phyloP scores from a whole-genome alignment of 2,113 vertebrate genomes.

The Grus americana region DNA sequence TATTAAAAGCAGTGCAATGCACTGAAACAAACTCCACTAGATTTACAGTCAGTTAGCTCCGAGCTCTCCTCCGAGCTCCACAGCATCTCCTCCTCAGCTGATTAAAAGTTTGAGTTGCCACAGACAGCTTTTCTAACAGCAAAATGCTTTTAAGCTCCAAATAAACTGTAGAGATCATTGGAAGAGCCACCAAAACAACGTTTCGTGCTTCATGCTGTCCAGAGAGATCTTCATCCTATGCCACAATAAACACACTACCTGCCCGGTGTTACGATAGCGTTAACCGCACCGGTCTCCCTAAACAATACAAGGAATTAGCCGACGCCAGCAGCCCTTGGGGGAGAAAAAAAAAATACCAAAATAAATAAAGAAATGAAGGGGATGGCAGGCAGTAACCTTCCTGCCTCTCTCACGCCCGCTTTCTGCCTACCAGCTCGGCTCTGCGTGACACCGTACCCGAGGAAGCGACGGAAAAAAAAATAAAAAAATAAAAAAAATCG shows the following conservation, averaged over 20 bases:
- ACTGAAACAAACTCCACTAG: constrained; percentile 48
- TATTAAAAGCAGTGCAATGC: neutral
- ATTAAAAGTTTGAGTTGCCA: constrained; percentile 69
- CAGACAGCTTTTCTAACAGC: neutral
- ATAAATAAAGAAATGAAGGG: neutral
- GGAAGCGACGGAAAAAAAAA: neutral
- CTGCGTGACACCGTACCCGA: constrained; percentile 29
- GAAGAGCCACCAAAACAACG: neutral
- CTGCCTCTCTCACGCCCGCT: constrained; percentile 4
- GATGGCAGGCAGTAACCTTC: constrained; percentile 33
- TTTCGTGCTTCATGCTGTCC: neutral
- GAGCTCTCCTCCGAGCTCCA: neutral
- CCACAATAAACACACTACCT: constrained; percentile 16
- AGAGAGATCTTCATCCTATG: constrained; percentile 2
- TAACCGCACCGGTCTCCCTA: neutral
- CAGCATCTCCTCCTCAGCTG: constrained; percentile 27
- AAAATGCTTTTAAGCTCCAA: neutral
- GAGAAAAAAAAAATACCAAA: neutral
- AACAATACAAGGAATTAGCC: constrained; percentile 71
- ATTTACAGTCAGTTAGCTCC: neutral
- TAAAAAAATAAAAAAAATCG: neutral
- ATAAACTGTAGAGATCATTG: neutral
- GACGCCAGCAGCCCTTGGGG: constrained; percentile 29
- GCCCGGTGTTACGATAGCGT: neutral
- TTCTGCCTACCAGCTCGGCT: neutral